Evolutionary conservation across 2,797 vertebrate species (phyloP), one percentile per base, ranked within the genome.

Genomic region (Muraenolepis orangiensis): DNA sequence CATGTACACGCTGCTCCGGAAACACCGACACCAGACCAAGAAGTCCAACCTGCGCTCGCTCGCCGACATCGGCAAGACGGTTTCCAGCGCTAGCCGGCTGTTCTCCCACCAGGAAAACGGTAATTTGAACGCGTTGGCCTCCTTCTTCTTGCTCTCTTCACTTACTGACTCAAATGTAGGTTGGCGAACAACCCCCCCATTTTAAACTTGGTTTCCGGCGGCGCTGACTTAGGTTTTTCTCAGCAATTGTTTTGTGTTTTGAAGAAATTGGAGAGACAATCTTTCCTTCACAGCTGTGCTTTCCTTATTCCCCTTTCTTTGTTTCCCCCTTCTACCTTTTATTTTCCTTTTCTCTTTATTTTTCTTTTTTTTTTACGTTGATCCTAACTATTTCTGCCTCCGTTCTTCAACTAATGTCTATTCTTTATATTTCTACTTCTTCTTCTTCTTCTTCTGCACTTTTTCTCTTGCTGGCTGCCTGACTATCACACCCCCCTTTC

Each of bases 41-140:
- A 99, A 99, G 83, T 99, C 98, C 88, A 99, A 99, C 92, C 91
- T 99, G 76, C 98, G 98, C 57, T 99, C 98, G 0, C 93, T 99
- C 75, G 97, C 98, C 8, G 98, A 99, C 92, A 99, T 99, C 1
- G 98, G 98, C 78, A 99, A 97, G 92, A 98, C 96, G 1, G 98
- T 99, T 86, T 99, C 98, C 91, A 98, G 96, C 86, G 98, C 98
- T 84, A 99, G 98, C 91, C 91, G 96, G 88, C 96, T 99, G 93
- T 99, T 99, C 92, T 92, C 95, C 91, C 96, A 86, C 93, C 95
- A 94, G 57, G 97, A 99, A 91, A 99, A 98, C 77, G 97, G 97
- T 99, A 98, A 95, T 87, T 75, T 84, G 81, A 84, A 85, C 82
- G 82, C 86, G 10, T 7, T 18, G 51, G 78, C 46, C 57, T 76